Evolutionary conservation across 2,888 invertebrate genomes (phyloP).

Genomic region (Andrena marginata): DNA sequence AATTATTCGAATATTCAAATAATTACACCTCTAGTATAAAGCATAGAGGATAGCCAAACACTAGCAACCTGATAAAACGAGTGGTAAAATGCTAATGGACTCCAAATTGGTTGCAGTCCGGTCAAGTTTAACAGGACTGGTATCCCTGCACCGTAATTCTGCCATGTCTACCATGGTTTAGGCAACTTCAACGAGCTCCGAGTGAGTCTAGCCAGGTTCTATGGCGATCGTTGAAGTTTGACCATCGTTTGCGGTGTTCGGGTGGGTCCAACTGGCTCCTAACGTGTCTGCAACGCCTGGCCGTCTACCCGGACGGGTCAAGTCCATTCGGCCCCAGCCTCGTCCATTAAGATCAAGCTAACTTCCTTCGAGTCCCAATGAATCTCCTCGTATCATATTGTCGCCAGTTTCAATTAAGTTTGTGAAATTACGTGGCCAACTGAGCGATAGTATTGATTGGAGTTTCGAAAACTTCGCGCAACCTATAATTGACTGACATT

Average conservation of each 20-base stretch:
- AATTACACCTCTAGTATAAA: background rate
- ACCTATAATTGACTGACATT: background rate
- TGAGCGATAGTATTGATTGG: background rate
- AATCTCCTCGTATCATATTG: background rate
- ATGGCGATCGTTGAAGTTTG: slow-evolving; percentile 44
- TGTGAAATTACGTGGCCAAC: background rate
- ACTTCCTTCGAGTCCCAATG: background rate
- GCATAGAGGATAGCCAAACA: background rate
- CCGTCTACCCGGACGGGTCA: slow-evolving; percentile 23
- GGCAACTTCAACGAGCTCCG: slow-evolving; percentile 21
- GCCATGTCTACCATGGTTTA: slow-evolving; percentile 5
- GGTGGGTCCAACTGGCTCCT: background rate
- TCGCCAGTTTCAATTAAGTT: slow-evolving; percentile 10
- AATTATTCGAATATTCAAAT: no score
- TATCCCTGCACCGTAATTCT: background rate
- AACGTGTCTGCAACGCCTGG: slow-evolving; percentile 38
- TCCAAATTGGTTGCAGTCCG: background rate
- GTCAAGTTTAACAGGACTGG: slow-evolving; percentile 10
- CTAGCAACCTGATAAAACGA: background rate
- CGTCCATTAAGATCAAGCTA: background rate
- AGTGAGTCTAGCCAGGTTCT: slow-evolving; percentile 18
- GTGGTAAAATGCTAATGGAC: background rate
- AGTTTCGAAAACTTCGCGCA: background rate
- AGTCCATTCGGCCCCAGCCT: background rate
- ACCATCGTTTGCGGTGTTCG: slow-evolving; percentile 12